These are phyloP conservation scores for Octopus sinensis DNA, from an alignment of 1,140 invertebrate species.

Conservation along the genomic window DNA sequence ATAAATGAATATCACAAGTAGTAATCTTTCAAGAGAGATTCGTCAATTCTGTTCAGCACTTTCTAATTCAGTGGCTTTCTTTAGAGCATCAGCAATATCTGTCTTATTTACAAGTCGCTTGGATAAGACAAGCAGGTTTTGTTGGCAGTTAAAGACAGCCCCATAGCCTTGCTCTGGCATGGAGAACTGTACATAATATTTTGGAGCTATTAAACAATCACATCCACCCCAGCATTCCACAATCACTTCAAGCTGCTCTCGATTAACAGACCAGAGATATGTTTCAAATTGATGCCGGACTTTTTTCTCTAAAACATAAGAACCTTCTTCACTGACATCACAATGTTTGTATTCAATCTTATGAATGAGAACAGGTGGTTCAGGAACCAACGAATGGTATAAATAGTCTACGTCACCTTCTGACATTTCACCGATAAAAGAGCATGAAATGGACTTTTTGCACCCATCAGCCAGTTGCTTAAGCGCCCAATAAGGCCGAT, in stretches of 20 bases:
- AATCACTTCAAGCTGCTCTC: not conserved
- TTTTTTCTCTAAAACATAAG: conserved; percentile 7
- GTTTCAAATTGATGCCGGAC: not conserved
- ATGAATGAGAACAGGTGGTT: not conserved
- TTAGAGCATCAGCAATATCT: conserved; percentile 7
- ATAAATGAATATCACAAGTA: too few species aligned
- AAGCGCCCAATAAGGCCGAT: conserved; percentile 24
- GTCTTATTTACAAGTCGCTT: not conserved
- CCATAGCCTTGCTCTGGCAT: not conserved
- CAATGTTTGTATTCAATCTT: not conserved
- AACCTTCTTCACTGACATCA: not conserved
- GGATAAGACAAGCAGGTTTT: not conserved
- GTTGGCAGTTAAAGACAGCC: not conserved
- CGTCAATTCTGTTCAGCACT: not conserved
- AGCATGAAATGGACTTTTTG: not conserved
- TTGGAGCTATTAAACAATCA: not conserved
- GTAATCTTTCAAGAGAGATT: too few species aligned
- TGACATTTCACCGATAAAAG: not conserved
- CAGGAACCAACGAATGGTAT: not conserved
- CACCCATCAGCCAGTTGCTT: conserved; percentile 19
- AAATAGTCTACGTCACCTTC: not conserved
- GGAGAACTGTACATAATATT: not conserved
- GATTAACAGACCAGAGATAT: not conserved
- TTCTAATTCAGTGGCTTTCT: not conserved
- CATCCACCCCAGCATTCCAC: conserved; percentile 1